Percentiles rank a stretch among this genome's conserved stretches.
Conservation (phyloP, 2,797 vertebrate genomes). For the Astyanax mexicanus region DNA sequence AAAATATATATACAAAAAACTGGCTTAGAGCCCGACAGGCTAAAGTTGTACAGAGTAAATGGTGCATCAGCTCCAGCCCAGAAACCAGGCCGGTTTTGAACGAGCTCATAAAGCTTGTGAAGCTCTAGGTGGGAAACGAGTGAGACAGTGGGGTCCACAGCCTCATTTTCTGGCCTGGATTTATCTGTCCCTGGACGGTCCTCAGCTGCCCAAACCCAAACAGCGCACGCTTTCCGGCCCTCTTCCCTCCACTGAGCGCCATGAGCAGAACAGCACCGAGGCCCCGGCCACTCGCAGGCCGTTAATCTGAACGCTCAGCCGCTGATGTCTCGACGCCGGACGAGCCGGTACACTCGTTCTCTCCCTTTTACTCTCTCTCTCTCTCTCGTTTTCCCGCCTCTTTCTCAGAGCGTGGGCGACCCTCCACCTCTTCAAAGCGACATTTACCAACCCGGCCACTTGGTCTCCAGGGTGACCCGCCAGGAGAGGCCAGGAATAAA, state of each 20-base stretch:
- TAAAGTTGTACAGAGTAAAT: slow-evolving; percentile 1
- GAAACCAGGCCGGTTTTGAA: slow-evolving; percentile 48
- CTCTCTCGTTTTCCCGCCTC: slow-evolving; percentile 16
- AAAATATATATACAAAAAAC: too few species aligned
- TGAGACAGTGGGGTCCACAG: slow-evolving; percentile 62
- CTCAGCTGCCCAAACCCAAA: slow-evolving; percentile 71
- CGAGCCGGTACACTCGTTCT: slow-evolving; percentile 60
- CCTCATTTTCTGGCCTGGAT: slow-evolving; percentile 68
- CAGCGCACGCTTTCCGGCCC: slow-evolving; percentile 64
- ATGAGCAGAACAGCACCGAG: slow-evolving; percentile 73
- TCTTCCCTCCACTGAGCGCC: slow-evolving; percentile 68
- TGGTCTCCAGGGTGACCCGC: slow-evolving; percentile 53
- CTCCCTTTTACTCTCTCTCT: too few species aligned
- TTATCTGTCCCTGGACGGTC: slow-evolving; percentile 72
- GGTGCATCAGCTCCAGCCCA: slow-evolving; percentile 17
- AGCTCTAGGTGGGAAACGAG: slow-evolving; percentile 56
- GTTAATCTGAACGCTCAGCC: slow-evolving; percentile 82
- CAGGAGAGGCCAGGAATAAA: neutral
- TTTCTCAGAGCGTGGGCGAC: neutral
- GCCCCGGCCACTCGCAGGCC: slow-evolving; percentile 75
- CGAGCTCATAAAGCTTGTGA: slow-evolving; percentile 50
- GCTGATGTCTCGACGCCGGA: slow-evolving; percentile 80
- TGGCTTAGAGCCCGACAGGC: too few species aligned
- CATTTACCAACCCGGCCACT: slow-evolving; percentile 65
- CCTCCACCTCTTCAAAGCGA: slow-evolving; percentile 43